Base-by-base conservation (phyloP, 2,888 invertebrate species). In the Phytoseiulus persimilis region DNA sequence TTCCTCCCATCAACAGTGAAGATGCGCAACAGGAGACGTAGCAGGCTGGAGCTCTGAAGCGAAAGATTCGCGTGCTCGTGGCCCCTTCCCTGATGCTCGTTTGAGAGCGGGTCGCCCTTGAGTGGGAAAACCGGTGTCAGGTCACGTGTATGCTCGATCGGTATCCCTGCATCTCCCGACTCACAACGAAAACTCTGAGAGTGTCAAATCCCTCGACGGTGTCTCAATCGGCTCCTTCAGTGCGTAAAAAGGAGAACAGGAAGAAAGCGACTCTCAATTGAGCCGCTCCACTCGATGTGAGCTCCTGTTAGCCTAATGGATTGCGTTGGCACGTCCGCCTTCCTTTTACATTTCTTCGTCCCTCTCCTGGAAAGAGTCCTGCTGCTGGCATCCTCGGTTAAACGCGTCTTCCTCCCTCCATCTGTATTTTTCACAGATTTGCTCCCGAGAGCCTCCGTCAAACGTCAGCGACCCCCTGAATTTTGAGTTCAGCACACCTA, bases 291-390 rank as follows among this genome's bases (percentile, higher is more conserved):
- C 23, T 65, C 65, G 5, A 65, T 65, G 65, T 28, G 65, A 18
- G 65, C 65, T 65, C 65, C 65, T 65, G 65, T 65, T 65, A 65
- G 65, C 65, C 65, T 65, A 65, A 65, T 65, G 65, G 65, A 65
- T 65, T 65, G 65, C 65, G 65, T 65, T 65, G 65, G 65, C 65
- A 65, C 65, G 65, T 65, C 65, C 65, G 65, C 28, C 65, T 18
- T 65, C 65, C 65, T 65, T 65, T 65, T 65, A 65, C 65, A 65
- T 65, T 65, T 65, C 65, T 18, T 65, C 65, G 65, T 65, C 23
- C 9, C 18, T 28, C 65, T 65, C 28, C 28, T 65, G 65, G 65
- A 28, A 65, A 2, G 18, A 65, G 65, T 65, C 65, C 65, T 65
- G 14, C 28, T 28, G 1, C 65, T 2, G 9, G 65, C 65, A 65